Percentiles rank a stretch among this genome's conserved stretches.
phyloP scores from a whole-genome alignment of 2,113 vertebrate species.

The Nerophis lumbriciformis region DNA sequence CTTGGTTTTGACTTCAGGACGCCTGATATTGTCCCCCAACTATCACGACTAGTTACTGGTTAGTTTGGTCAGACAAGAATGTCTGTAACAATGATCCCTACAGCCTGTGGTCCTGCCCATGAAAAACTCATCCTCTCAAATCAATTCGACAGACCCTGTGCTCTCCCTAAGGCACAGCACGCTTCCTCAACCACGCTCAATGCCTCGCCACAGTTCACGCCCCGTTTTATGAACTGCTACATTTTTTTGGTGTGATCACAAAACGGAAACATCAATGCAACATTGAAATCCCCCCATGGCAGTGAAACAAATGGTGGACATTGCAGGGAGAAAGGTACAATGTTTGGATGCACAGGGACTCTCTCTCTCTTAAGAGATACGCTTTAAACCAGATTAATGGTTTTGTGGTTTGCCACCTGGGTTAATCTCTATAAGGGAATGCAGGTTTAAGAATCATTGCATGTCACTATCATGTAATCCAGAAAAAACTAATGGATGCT shows the following conservation, averaged over 20 bases:
- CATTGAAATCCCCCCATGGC: conserved; percentile 1
- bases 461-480: conserved; percentile 19
- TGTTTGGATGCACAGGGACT: conserved; percentile 19
- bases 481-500: background rate
- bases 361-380: background rate
- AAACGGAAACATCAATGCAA: conserved; percentile 13
- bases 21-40: conserved; percentile 2
- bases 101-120: background rate
- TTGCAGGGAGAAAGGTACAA: conserved; percentile 55
- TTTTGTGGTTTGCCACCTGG: conserved; percentile 43
- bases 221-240: background rate
- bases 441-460: conserved; percentile 41
- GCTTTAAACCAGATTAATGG: conserved; percentile 52
- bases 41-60: conserved; percentile 18
- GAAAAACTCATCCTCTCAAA: background rate
- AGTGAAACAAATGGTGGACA: conserved; percentile 38
- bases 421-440: conserved; percentile 48
- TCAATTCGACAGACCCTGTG: conserved; percentile 14
- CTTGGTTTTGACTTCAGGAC: background rate
- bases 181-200: conserved; percentile 61
- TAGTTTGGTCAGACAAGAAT: conserved; percentile 36
- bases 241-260: conserved; percentile 6
- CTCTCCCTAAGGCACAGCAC: conserved; percentile 47
- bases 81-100: background rate
- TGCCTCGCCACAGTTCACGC: conserved; percentile 39